phyloP scores from a whole-genome alignment of 2,113 vertebrate species.

The Ardeotis arabs region DNA sequence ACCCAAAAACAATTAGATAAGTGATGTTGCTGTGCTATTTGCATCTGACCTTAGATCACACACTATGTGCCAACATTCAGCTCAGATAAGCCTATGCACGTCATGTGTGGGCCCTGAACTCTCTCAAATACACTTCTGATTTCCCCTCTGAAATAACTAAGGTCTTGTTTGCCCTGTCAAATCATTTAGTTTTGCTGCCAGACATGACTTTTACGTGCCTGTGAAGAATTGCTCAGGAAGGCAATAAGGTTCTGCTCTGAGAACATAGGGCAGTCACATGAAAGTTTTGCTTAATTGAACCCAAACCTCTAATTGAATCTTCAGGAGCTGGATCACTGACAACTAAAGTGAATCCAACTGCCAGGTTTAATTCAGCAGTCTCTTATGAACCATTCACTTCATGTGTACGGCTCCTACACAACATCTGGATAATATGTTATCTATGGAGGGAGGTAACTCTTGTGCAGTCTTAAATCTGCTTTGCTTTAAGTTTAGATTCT shows the following conservation, averaged over 20 bases:
- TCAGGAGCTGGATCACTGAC: conserved; percentile 21
- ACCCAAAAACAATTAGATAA: conserved; percentile 46
- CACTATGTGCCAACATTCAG: not conserved
- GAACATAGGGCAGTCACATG: not conserved
- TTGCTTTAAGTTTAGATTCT: not conserved
- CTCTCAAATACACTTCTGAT: not conserved
- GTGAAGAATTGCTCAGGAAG: conserved; percentile 8
- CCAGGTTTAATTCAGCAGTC: conserved; percentile 27
- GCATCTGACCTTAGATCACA: conserved; percentile 36
- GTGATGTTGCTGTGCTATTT: conserved; percentile 30
- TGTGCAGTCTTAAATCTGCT: not conserved
- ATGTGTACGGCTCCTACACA: not conserved
- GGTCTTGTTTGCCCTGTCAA: not conserved
- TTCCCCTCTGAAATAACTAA: not conserved
- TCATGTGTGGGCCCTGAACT: not conserved
- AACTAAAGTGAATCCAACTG: not conserved
- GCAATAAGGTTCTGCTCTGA: not conserved
- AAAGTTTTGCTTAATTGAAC: conserved; percentile 47
- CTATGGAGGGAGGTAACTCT: not conserved
- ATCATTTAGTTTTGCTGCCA: conserved; percentile 18
- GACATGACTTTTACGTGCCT: not conserved
- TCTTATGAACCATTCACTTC: not conserved
- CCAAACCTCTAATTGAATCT: conserved; percentile 48
- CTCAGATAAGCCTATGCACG: not conserved
- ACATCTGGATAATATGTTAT: not conserved